Percentiles rank a stretch among this genome's conserved stretches.
phyloP scores from a whole-genome alignment of 2,797 vertebrate genomes.

The Eptatretus atami region DNA sequence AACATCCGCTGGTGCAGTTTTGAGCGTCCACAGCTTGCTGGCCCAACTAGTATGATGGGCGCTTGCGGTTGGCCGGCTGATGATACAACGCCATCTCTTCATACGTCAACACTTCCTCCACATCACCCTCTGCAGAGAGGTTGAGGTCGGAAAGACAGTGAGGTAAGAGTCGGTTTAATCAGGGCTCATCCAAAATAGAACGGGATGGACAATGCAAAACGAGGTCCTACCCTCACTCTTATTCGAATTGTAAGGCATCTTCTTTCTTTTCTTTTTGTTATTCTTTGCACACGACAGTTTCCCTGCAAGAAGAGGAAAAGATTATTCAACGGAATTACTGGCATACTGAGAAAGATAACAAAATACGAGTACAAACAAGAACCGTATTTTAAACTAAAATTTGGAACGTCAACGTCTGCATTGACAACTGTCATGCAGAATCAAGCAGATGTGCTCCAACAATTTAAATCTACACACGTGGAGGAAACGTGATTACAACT shows the following conservation, averaged over 20 bases:
- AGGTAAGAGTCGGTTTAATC: background rate
- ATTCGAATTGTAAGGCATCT: constrained; percentile 35
- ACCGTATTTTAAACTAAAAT: background rate
- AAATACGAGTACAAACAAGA: background rate
- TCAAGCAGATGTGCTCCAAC: background rate
- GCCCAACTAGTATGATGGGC: constrained; percentile 71
- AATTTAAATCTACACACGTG: too few species aligned
- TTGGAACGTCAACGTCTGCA: background rate
- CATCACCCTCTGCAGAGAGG: constrained; percentile 35
- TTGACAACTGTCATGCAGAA: background rate
- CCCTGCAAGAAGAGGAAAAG: constrained; percentile 17
- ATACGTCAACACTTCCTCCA: constrained; percentile 72
- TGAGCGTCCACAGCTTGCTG: constrained; percentile 51
- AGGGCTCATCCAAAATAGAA: background rate
- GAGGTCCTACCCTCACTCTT: background rate
- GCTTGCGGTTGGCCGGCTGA: constrained; percentile 71
- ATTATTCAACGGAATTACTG: background rate
- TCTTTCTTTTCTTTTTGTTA: constrained; percentile 94
- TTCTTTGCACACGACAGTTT: constrained; percentile 97
- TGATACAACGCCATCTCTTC: constrained; percentile 97
- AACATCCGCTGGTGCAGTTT: constrained; percentile 54
- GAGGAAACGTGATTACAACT: too few species aligned
- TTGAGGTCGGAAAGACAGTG: background rate
- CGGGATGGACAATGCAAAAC: background rate
- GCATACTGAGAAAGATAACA: background rate